These are phyloP conservation scores for Bungarus multicinctus DNA, from an alignment of 2,113 vertebrate genomes.

Conservation along the genomic window DNA sequence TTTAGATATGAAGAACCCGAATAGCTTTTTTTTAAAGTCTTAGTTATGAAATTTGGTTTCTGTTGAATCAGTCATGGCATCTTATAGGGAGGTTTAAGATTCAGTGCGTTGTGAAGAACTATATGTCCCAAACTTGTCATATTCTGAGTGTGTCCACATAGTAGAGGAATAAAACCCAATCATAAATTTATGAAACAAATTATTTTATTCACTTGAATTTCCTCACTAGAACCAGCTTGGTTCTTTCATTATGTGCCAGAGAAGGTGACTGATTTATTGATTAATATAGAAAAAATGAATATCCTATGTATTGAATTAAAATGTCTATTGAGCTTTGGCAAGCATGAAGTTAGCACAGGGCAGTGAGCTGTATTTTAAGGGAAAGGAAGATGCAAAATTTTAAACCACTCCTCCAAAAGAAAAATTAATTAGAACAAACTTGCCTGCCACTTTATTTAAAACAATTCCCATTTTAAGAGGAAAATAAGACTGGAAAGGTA, in stretches of 20 bases:
- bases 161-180: background rate
- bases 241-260: conserved; percentile 31
- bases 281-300: conserved; percentile 53
- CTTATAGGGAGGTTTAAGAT: background rate
- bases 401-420: background rate
- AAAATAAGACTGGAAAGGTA: background rate
- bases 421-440: background rate
- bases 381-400: background rate
- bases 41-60: background rate
- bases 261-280: conserved; percentile 55
- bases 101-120: conserved; percentile 26
- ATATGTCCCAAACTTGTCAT: background rate
- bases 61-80: background rate
- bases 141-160: conserved; percentile 6
- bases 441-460: background rate
- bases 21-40: background rate
- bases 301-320: conserved; percentile 35
- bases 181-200: background rate
- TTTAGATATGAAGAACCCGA: background rate
- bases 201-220: background rate
- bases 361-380: background rate
- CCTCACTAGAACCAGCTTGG: background rate
- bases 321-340: background rate
- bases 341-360: background rate
- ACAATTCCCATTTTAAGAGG: background rate